Conservation (phyloP, 2,113 vertebrate genomes). For the Ophthalmolycus amberensis region DNA sequence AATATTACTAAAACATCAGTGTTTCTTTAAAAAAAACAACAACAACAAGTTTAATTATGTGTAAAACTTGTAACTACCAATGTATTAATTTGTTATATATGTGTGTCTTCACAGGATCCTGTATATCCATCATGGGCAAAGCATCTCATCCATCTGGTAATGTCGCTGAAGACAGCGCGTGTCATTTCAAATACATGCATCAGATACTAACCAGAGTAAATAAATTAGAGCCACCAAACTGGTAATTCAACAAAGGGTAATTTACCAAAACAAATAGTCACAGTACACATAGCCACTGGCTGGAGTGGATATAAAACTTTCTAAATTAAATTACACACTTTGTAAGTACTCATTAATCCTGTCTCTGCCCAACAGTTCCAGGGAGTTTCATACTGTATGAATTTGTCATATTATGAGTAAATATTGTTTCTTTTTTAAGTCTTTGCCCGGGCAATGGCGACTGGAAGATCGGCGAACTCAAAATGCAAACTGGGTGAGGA, state of each 20-base stretch:
- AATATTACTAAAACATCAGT: too few species aligned
- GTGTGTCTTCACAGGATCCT: conserved; percentile 29
- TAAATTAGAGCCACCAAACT: too few species aligned
- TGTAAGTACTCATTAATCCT: neutral
- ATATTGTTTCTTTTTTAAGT: neutral
- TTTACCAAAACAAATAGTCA: neutral
- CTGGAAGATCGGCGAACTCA: conserved; percentile 34
- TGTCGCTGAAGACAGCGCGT: neutral
- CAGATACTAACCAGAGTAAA: neutral
- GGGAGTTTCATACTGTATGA: neutral
- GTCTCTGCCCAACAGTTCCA: too few species aligned
- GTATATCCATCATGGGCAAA: conserved; percentile 3
- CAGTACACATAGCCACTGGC: neutral
- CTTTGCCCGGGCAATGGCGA: neutral
- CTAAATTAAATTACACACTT: neutral
- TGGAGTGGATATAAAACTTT: neutral
- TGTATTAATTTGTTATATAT: neutral
- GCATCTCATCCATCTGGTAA: conserved; percentile 21
- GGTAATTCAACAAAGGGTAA: too few species aligned
- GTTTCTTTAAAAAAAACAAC: neutral
- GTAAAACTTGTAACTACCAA: neutral
- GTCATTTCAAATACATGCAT: neutral
- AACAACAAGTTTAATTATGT: neutral
- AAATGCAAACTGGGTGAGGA: neutral
- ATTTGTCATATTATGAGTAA: neutral